Evolutionary conservation across 2,888 invertebrate genomes (phyloP), one percentile per base, ranked within the genome.

Genomic region (Volucella inflata): DNA sequence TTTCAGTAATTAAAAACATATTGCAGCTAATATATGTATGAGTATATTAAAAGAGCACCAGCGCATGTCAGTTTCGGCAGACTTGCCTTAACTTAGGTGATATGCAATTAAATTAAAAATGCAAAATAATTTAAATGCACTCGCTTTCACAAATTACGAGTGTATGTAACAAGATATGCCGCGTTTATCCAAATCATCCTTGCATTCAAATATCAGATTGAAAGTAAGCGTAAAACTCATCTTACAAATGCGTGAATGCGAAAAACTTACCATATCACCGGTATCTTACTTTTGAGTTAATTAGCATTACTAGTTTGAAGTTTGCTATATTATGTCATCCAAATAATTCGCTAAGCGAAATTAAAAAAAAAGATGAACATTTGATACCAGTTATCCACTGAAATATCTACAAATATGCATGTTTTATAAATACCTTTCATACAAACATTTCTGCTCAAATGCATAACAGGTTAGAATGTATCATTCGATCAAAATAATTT

Each of bases 61-160:
- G 30, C 0, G 6, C 30, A 6, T 30, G 30, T 30, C 30, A 30
- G 6, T 0, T 30, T 30, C 30, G 0, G 30, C 30, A 30, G 4
- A 0, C 30, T 30, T 30, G 6, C 6, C 30, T 30, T 6, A 30
- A 30, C 30, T 30, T 6, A 30, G 30, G 30, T 6, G 6, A 6
- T 30, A 30, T 30, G 6, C 6, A 30, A 30, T 30, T 30, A 30
- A 30, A 30, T 30, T 30, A 6, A 30, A 30, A 30, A 6, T 30
- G 30, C 30, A 6, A 30, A 30, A 30, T 6, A 6, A 30, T 30
- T 30, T 74, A 74, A 64, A 46, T 74, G 64, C 74, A 74, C 64
- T 64, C 9, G 12, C 74, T 74, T 74, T 74, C 74, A 38, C 74
- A 64, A 46, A 74, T 74, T 74, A 62, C n/a, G n/a, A n/a, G n/a